A percentile compares a stretch with the other conserved stretches of the same genome.
Conservation (phyloP, 2,888 invertebrate species). For the Watsonalla binaria region DNA sequence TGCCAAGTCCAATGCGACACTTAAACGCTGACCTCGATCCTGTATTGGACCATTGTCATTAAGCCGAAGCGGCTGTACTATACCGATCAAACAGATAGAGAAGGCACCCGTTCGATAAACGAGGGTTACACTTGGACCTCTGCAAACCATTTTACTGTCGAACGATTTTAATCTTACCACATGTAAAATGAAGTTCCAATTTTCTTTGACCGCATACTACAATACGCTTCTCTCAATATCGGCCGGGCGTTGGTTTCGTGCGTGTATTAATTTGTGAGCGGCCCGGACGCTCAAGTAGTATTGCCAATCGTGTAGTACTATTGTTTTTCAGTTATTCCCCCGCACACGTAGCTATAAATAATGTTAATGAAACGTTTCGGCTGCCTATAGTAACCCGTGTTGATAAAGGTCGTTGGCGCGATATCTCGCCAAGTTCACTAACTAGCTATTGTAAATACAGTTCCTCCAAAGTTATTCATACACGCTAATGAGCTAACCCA, state of each 20-base stretch:
- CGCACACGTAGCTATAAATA: neutral
- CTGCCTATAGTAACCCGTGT: neutral
- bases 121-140: conserved; percentile 51
- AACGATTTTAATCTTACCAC: conserved; percentile 32
- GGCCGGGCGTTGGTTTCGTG: conserved; percentile 43
- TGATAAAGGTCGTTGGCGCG: neutral
- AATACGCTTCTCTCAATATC: conserved; percentile 30
- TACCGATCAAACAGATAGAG: conserved; percentile 44
- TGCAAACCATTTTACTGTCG: conserved; percentile 26
- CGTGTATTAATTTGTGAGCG: conserved; percentile 54
- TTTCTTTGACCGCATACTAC: conserved; percentile 25
- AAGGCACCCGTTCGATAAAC: conserved; percentile 47
- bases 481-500: conserved; percentile 27
- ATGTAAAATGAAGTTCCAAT: conserved; percentile 28
- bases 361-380: neutral
- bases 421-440: conserved; percentile 1
- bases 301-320: conserved; percentile 23
- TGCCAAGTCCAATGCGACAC: conserved; percentile 64
- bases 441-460: conserved; percentile 25
- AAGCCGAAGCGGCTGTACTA: conserved; percentile 54
- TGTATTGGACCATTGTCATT: conserved; percentile 67
- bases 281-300: conserved; percentile 44
- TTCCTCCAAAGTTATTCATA: conserved; percentile 29
- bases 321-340: conserved; percentile 10
- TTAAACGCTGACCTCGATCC: conserved; percentile 65